Base-by-base conservation (phyloP, 2,797 vertebrate genomes). In the Erethizon dorsatum region DNA sequence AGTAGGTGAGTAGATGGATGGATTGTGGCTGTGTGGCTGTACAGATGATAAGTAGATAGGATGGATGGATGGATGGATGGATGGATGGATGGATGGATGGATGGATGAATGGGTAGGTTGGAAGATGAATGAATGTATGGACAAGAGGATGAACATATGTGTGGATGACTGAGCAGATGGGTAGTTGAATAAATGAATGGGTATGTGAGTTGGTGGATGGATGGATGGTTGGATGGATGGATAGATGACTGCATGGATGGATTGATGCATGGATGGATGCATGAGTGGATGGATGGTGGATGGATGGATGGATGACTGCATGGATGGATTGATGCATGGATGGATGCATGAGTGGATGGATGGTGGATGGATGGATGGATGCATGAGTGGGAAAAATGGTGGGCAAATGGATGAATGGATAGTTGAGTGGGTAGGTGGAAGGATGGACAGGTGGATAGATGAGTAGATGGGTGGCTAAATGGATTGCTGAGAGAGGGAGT, bases 161-260 rank as follows among this genome's bases (percentile, higher is more conserved):
- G 1, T 18, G 52, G 50, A 37, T 15, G 61, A 15, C 1, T 10
- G 14, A 24, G 2, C 52, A 8, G 52, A 17, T 12, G 45, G 28
- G 0, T 52, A 17, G 22, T 1, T 9, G 22, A 20, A 47, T 47
- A 26, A 6, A 4, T 88, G 37, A 37, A 0, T 47, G 47, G 18
- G 0, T 82, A 17, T 5, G 1, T 4, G 2, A 12, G 2, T 41
- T 18, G 37, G 0, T 52, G 47, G 5, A 6, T 63, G 24, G 31
- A 2, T 57, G 65, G 26, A 10, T 28, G 4, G 20, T 0, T 57
- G 7, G 2, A 11, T 78, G 28, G 18, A 0, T 87, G 18, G 3
- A 10, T 13, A 28, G 47, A n/a, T n/a, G n/a, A n/a, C 1, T 73
- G 10, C 22, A 0, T 28, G 17, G 5, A 17, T 33, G 6, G 12